Evolutionary conservation across 2,113 vertebrate genomes (phyloP).

Genomic region (Gopherus evgoodei): DNA sequence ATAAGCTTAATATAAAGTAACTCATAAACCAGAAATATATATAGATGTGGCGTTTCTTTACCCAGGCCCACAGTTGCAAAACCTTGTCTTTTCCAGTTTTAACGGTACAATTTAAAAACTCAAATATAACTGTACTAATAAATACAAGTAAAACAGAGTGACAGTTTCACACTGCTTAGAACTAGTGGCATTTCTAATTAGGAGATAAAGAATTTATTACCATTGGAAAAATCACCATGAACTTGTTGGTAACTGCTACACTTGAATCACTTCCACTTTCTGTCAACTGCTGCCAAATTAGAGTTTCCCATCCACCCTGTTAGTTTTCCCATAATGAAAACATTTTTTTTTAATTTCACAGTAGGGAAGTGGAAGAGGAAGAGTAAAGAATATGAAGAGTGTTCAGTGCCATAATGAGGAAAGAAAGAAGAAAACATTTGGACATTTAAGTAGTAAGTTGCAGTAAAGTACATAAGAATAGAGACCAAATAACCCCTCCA

Average conservation of each 20-base stretch:
- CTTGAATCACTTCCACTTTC: not conserved
- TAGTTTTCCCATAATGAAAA: not conserved
- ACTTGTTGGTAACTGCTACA: not conserved
- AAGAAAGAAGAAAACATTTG: not conserved
- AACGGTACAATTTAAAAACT: not conserved
- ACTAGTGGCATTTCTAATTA: conserved; percentile 24
- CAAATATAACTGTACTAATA: not conserved
- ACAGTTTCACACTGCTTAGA: not conserved
- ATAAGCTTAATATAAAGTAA: not conserved
- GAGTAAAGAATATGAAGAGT: not conserved
- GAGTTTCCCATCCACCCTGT: not conserved
- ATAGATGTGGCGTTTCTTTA: not conserved
- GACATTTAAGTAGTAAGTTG: accelerated
- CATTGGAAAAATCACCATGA: not conserved
- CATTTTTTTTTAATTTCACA: not conserved
- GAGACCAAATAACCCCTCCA: not conserved
- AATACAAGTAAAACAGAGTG: not conserved
- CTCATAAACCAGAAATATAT: not conserved
- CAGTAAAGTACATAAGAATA: not conserved
- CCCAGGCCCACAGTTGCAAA: not conserved
- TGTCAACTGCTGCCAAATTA: not conserved
- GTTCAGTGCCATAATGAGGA: not conserved
- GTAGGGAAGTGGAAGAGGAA: not conserved
- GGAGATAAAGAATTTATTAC: not conserved
- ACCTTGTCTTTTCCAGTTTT: not conserved